phyloP scores from a whole-genome alignment of 2,113 vertebrate genomes.

The Apodemus speciosus region DNA sequence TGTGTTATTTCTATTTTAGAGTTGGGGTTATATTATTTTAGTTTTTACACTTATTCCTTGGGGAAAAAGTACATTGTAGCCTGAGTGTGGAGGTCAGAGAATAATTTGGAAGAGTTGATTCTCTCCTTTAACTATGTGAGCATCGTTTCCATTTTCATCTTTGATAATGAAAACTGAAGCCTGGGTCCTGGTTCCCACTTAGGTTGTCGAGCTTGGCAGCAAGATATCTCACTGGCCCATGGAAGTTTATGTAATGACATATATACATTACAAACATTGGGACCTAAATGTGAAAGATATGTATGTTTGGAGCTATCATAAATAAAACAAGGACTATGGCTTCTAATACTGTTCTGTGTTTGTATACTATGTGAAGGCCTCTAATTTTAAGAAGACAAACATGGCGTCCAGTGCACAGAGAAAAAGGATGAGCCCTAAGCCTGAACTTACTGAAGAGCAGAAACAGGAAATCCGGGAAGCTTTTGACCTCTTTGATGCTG shows the following conservation, averaged over 20 bases:
- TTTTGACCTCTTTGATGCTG: conserved; percentile 95
- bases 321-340: not conserved
- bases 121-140: not conserved
- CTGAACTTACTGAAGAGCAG: conserved; percentile 93
- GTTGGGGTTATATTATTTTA: not conserved
- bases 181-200: not conserved
- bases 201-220: not conserved
- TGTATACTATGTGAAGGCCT: conserved; percentile 69
- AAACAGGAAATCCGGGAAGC: conserved; percentile 94
- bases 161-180: too few relatives aligned
- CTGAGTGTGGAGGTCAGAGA: not conserved
- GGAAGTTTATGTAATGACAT: not conserved
- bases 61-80: not conserved
- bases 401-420: conserved; percentile 87
- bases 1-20: not conserved
- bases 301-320: not conserved
- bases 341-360: conserved; percentile 39
- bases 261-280: not conserved
- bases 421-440: conserved; percentile 88
- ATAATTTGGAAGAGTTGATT: not conserved
- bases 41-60: not conserved
- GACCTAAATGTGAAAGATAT: not conserved
- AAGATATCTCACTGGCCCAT: not conserved
- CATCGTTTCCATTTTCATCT: too few relatives aligned
- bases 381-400: conserved; percentile 86